Evolutionary conservation across 2,113 vertebrate genomes (phyloP).

Genomic region (Xiphorhynchus elegans): DNA sequence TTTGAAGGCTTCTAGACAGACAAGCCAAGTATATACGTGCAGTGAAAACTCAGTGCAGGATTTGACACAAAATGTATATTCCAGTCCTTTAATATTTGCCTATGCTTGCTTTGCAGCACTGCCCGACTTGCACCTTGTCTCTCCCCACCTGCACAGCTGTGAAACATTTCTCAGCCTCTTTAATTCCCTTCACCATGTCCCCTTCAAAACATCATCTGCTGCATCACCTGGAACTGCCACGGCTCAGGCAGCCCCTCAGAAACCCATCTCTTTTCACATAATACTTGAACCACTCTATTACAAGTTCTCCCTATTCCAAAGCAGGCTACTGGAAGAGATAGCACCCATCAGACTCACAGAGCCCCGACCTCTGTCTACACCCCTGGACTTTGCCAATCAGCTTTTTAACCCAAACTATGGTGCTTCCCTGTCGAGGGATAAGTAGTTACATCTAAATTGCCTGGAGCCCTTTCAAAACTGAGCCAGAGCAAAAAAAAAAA

Average conservation of each 20-base stretch:
- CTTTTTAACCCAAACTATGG: background rate
- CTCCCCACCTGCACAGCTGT: background rate
- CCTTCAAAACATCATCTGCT: conserved; percentile 7
- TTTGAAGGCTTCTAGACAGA: background rate
- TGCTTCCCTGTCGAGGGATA: background rate
- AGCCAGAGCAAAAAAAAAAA: background rate
- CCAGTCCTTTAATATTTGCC: background rate
- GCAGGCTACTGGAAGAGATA: background rate
- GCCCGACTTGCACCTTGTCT: background rate
- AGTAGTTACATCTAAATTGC: conserved; percentile 11
- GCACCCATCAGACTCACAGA: background rate
- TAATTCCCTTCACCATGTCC: background rate
- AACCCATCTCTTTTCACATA: background rate
- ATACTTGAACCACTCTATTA: background rate
- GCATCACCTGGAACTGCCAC: background rate
- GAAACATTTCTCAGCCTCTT: background rate
- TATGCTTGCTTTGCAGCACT: rapidly evolving
- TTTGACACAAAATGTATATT: background rate
- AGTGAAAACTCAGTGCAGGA: background rate
- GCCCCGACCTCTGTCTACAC: background rate
- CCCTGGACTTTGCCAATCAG: background rate
- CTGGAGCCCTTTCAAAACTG: background rate
- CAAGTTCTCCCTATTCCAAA: background rate
- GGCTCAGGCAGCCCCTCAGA: background rate
- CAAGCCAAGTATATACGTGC: background rate